Percentiles rank a stretch among this genome's conserved stretches.
Evolutionary conservation across 2,888 invertebrate genomes (phyloP).

Genomic region (Axea sp.): DNA sequence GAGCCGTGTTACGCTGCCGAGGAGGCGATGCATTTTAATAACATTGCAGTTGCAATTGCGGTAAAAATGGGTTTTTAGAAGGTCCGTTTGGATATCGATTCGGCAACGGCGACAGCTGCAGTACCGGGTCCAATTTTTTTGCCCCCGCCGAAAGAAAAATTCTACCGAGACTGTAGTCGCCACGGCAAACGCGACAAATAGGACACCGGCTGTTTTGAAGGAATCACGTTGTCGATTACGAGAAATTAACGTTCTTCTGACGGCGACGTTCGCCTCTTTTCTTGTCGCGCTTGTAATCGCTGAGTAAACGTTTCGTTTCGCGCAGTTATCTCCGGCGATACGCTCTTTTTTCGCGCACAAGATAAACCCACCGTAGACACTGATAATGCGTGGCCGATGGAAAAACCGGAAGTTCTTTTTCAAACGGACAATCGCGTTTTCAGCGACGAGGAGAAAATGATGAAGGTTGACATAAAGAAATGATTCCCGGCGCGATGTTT

Average conservation of each 20-base stretch:
- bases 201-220: conserved; percentile 10
- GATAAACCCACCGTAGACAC: conserved; percentile 33
- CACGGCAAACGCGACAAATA: conserved; percentile 10
- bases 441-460: too few relatives aligned
- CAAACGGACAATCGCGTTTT: too few relatives aligned
- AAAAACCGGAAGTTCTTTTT: conserved; percentile 13
- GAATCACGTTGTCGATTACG: background rate
- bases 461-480: too few relatives aligned
- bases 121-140: conserved; percentile 9
- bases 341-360: too few relatives aligned
- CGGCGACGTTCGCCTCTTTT: too few relatives aligned
- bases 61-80: conserved; percentile 28
- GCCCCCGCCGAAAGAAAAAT: background rate
- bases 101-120: conserved; percentile 32
- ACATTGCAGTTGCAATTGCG: conserved; percentile 17
- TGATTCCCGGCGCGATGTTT: too few relatives aligned
- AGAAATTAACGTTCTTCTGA: conserved; percentile 2
- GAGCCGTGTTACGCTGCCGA: background rate
- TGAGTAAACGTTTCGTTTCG: conserved; percentile 44
- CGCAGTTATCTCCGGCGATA: conserved; percentile 25
- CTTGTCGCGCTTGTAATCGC: conserved; percentile 39
- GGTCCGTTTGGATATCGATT: conserved; percentile 19
- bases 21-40: conserved; percentile 17
- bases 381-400: conserved; percentile 11
- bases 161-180: background rate